Conservation (phyloP, 1,140 invertebrate genomes). For the Macrobrachium nipponense region DNA sequence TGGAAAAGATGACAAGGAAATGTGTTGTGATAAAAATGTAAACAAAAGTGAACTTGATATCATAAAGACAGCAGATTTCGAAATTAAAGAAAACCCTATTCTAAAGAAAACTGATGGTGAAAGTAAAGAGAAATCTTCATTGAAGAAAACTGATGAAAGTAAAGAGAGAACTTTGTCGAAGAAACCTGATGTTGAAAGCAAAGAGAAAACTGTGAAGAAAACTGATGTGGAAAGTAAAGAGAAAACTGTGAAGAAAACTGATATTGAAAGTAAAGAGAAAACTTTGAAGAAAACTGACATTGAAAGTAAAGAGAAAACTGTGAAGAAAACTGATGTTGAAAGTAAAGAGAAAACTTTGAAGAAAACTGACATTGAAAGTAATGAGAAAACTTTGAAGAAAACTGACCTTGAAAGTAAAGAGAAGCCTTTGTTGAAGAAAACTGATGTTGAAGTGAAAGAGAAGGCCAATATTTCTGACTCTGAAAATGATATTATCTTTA, state of each 20-base stretch:
- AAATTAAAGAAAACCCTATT: constrained; percentile 16
- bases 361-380: neutral
- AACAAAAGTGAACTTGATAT: too few species aligned
- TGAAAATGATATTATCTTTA: too few species aligned
- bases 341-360: constrained; percentile 13
- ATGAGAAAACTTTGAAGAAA: too few species aligned
- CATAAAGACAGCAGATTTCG: neutral
- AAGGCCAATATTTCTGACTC: too few species aligned
- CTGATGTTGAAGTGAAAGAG: too few species aligned
- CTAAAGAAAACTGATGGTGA: neutral
- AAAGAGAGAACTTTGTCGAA: neutral
- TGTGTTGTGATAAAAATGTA: too few species aligned
- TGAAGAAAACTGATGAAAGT: neutral
- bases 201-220: neutral
- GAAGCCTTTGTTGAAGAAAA: neutral
- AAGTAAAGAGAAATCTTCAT: neutral
- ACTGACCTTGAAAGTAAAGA: constrained; percentile 8
- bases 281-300: neutral
- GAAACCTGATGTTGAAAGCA: neutral
- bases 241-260: neutral
- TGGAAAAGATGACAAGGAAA: too few species aligned
- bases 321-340: neutral
- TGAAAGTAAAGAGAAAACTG: neutral
- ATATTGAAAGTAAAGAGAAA: neutral
- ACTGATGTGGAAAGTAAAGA: constrained; percentile 10